Evolutionary conservation across 1,140 invertebrate species (phyloP).

Genomic region (Mercenaria mercenaria): DNA sequence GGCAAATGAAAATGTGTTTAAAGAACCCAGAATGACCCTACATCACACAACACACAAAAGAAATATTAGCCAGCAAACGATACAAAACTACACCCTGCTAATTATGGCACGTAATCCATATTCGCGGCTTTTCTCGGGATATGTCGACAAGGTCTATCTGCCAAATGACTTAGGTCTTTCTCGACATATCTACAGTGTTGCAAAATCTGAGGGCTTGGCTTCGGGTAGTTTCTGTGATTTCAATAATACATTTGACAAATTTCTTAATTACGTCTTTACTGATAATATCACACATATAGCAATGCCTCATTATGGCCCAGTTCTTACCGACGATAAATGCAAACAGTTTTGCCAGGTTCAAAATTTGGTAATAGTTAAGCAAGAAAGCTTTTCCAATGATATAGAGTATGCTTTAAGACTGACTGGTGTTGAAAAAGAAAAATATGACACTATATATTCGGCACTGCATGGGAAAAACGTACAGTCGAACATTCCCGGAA

Average conservation of each 20-base stretch:
- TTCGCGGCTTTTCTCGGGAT: not conserved
- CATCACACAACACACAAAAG: not conserved
- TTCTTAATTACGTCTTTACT: not conserved
- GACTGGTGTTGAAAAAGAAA: not conserved
- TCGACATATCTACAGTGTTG: not conserved
- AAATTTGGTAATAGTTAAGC: not conserved
- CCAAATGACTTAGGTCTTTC: not conserved
- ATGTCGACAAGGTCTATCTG: not conserved
- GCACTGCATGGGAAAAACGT: not conserved
- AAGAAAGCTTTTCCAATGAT: not conserved
- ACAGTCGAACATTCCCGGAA: not conserved
- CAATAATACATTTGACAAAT: not conserved
- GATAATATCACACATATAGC: not conserved
- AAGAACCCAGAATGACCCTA: not conserved
- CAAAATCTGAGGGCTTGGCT: no score
- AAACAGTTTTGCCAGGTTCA: not conserved
- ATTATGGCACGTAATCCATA: not conserved
- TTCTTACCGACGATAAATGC: not conserved
- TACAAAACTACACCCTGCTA: not conserved
- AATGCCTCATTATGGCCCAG: not conserved
- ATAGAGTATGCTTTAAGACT: not conserved
- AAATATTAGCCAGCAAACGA: not conserved
- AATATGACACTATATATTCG: not conserved
- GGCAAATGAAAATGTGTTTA: not conserved
- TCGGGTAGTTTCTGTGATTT: no score